Evolutionary conservation across 2,888 invertebrate species (phyloP).

Genomic region (Chelonus formosanus): DNA sequence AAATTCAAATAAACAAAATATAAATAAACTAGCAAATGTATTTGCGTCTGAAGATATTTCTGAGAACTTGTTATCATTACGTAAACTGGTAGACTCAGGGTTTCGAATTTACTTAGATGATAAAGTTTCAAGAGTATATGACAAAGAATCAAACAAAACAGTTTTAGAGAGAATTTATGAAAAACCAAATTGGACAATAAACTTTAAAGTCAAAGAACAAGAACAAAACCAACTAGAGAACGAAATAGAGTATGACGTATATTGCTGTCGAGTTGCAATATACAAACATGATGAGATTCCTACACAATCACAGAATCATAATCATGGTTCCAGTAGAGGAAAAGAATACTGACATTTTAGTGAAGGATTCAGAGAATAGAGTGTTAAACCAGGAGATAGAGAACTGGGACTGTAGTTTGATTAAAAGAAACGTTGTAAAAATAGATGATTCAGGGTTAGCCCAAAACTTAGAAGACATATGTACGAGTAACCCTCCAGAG

Average conservation of each 20-base stretch:
- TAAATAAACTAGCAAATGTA: constrained; percentile 39
- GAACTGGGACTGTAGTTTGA: constrained; percentile 7
- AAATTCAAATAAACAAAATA: constrained; percentile 27
- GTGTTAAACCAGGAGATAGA: constrained; percentile 10
- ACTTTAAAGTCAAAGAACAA: constrained; percentile 29
- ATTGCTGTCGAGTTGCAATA: constrained; percentile 25
- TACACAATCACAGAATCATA: constrained; percentile 32
- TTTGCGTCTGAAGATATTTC: constrained; percentile 41
- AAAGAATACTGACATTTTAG: too few species aligned
- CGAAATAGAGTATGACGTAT: constrained; percentile 17
- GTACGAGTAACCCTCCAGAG: constrained; percentile 11
- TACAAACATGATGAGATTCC: constrained; percentile 27
- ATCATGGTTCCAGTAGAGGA: not conserved
- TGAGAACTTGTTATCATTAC: constrained; percentile 43
- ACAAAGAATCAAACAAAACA: constrained; percentile 28
- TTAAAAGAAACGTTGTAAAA: constrained; percentile 2
- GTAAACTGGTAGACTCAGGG: constrained; percentile 40
- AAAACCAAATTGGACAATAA: constrained; percentile 35
- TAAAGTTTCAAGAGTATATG: constrained; percentile 29
- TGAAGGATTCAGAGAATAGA: too few species aligned
- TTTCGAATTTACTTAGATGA: constrained; percentile 38
- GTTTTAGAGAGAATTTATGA: constrained; percentile 31
- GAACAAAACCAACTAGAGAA: not conserved
- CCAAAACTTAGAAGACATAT: constrained; percentile 18
- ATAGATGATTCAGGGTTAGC: constrained; percentile 18